A percentile compares a stretch with the other conserved stretches of the same genome.
Evolutionary conservation across 2,113 vertebrate genomes (phyloP).

Genomic region (Pitta sordida): DNA sequence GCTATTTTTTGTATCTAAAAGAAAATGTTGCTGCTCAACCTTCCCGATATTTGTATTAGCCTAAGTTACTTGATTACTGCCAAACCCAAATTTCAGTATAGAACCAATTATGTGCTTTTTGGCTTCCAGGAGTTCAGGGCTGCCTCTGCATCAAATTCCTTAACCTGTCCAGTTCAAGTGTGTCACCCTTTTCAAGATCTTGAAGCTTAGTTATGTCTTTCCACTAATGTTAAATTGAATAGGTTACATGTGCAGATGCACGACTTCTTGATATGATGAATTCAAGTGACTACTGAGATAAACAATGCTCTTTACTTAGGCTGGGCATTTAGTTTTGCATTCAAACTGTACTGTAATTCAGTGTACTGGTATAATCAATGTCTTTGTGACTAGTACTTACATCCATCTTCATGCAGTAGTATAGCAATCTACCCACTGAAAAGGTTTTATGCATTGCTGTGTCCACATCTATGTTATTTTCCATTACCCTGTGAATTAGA

Average conservation of each 20-base stretch:
- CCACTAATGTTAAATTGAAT: not conserved
- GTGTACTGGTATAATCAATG: not conserved
- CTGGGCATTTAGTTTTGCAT: not conserved
- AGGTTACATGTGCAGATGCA: not conserved
- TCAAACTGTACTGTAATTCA: not conserved
- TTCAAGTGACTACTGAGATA: not conserved
- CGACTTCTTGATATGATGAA: not conserved
- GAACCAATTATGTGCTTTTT: not conserved
- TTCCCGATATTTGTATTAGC: not conserved
- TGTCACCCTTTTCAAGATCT: not conserved
- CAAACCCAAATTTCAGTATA: not conserved
- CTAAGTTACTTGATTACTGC: not conserved
- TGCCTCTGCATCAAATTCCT: not conserved
- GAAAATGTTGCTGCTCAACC: not conserved
- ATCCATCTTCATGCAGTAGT: not conserved
- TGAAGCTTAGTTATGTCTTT: not conserved
- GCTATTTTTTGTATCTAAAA: not conserved
- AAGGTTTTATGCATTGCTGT: not conserved
- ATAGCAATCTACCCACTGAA: not conserved
- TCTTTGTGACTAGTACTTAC: not conserved
- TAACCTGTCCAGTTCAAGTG: not conserved
- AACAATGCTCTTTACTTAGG: not conserved
- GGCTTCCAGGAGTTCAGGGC: not conserved
- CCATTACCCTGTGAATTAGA: not conserved
- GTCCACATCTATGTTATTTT: not conserved